A percentile compares a stretch with the other conserved stretches of the same genome.
Conservation (phyloP, 2,797 vertebrate species). For the Sebastes hopkinsi region DNA sequence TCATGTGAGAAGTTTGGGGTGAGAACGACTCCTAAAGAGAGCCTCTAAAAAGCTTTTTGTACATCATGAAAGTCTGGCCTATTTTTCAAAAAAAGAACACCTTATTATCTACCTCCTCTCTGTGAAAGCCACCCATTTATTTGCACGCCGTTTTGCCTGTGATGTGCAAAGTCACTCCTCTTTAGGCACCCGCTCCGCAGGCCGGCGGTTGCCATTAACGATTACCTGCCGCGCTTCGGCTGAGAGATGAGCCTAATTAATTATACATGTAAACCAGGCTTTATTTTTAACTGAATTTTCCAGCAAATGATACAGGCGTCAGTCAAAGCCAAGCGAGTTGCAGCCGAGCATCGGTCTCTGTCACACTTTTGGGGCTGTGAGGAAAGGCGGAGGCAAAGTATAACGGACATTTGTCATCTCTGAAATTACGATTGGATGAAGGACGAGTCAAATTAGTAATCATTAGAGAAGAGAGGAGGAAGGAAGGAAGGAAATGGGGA, state of each 20-base stretch:
- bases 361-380: background rate
- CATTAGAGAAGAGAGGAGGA: conserved; percentile 49
- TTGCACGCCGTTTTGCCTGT: conserved; percentile 12
- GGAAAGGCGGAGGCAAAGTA: conserved; percentile 32
- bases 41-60: conserved; percentile 19
- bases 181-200: conserved; percentile 37
- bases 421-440: conserved; percentile 54
- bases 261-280: conserved; percentile 68
- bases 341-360: conserved; percentile 18
- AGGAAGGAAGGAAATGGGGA: conserved; percentile 27
- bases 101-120: conserved; percentile 36
- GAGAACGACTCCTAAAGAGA: conserved; percentile 21
- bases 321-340: conserved; percentile 45
- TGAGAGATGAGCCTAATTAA: conserved; percentile 66
- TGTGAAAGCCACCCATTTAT: conserved; percentile 33
- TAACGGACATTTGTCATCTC: conserved; percentile 60
- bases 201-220: conserved; percentile 60
- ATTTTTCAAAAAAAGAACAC: conserved; percentile 1
- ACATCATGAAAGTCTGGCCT: conserved; percentile 11
- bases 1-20: conserved; percentile 50
- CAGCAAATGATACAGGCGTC: conserved; percentile 59
- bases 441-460: conserved; percentile 56
- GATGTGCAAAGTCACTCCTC: conserved; percentile 41
- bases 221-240: conserved; percentile 66
- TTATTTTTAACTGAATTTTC: conserved; percentile 61